Conservation (phyloP, 2,797 vertebrate genomes). For the Nyctalus aviator region DNA sequence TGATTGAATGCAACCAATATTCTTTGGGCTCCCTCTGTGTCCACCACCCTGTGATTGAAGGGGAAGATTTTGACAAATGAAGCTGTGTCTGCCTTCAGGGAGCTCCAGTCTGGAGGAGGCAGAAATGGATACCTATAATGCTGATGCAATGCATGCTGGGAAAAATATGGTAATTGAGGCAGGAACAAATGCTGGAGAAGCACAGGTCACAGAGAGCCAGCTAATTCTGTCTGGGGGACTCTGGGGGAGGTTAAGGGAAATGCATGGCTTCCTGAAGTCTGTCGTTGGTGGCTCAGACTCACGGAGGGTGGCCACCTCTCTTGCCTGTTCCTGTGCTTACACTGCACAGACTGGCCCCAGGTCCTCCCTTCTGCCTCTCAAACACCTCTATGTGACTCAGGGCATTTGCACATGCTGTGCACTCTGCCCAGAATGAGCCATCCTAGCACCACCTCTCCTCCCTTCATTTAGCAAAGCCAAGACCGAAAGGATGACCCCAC, state of each 20-base stretch:
- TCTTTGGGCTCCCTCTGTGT: background rate
- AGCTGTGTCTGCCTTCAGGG: background rate
- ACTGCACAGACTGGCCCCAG: background rate
- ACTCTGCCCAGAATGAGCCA: background rate
- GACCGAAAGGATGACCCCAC: background rate
- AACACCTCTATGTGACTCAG: background rate
- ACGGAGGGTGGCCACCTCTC: background rate
- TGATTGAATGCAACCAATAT: background rate
- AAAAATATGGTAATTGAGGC: background rate
- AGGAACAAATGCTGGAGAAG: background rate
- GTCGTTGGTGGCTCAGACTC: background rate
- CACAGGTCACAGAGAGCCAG: background rate
- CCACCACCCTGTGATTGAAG: accelerated
- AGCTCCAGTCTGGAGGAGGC: background rate
- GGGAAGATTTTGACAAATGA: background rate
- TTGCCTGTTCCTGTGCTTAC: accelerated
- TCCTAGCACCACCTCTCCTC: no score
- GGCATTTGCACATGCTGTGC: background rate
- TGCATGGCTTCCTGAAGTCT: background rate
- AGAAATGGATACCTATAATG: accelerated
- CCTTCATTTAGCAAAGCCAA: background rate
- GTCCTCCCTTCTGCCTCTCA: background rate
- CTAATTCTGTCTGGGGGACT: background rate
- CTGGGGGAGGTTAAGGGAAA: background rate
- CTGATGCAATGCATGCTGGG: background rate